Evolutionary conservation across 1,140 invertebrate genomes (phyloP).

Genomic region (Drosophila eugracilis): DNA sequence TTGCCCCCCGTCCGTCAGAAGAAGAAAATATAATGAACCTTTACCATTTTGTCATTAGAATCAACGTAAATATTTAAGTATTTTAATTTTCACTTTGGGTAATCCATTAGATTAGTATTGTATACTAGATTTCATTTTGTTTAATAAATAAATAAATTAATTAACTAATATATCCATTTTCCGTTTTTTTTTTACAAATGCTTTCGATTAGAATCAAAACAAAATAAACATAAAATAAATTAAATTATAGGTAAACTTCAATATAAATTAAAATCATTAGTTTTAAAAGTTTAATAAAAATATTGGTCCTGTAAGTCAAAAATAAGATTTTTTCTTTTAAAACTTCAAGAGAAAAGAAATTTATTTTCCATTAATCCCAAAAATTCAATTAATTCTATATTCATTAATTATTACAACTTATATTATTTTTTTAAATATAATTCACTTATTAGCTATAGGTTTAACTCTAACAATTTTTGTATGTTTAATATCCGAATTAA

Average conservation of each 20-base stretch:
- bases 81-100: too few species aligned
- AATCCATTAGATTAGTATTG: too few species aligned
- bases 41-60: too few species aligned
- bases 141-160: constrained; percentile 8
- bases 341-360: constrained; percentile 86
- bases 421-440: constrained; percentile 84
- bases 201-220: constrained; percentile 79
- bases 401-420: constrained; percentile 71
- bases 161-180: too few species aligned
- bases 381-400: constrained; percentile 85
- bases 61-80: too few species aligned
- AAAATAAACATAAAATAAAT: constrained; percentile 72
- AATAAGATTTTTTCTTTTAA: constrained; percentile 85
- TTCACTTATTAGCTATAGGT: constrained; percentile 85
- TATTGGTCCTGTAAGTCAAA: constrained; percentile 87
- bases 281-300: constrained; percentile 88
- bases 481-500: constrained; percentile 51
- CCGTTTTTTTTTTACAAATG: too few species aligned
- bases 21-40: too few species aligned
- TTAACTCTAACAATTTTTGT: constrained; percentile 85
- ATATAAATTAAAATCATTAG: constrained; percentile 84
- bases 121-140: constrained; percentile 4
- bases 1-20: too few species aligned
- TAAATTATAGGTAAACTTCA: constrained; percentile 83
- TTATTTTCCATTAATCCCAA: constrained; percentile 87